phyloP scores from a whole-genome alignment of 2,888 invertebrate species.

The Eupeodes latifasciatus region DNA sequence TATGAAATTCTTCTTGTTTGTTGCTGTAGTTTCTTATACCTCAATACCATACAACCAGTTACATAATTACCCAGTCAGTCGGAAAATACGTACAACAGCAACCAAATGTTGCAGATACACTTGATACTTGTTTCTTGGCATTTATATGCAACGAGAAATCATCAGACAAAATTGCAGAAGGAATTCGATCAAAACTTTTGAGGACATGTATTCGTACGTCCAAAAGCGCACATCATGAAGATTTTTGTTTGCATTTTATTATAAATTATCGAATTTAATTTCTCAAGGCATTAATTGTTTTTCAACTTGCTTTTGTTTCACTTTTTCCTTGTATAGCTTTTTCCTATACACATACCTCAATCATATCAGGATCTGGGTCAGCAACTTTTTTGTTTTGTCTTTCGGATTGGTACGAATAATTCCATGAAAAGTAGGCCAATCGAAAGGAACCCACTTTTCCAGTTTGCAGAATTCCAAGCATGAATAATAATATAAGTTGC shows the following conservation, averaged over 20 bases:
- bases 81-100: background rate
- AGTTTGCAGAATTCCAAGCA: constrained; percentile 34
- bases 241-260: too few species aligned
- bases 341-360: background rate
- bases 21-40: background rate
- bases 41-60: constrained; percentile 30
- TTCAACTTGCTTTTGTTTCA: constrained; percentile 18
- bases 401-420: constrained; percentile 3
- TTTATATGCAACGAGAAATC: background rate
- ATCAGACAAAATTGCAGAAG: background rate
- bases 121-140: constrained; percentile 52
- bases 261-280: background rate
- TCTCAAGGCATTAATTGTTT: constrained; percentile 3
- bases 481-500: background rate
- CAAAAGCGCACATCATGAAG: too few species aligned
- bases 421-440: constrained; percentile 44
- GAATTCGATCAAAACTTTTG: background rate
- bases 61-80: constrained; percentile 29
- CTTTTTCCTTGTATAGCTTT: background rate
- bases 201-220: background rate
- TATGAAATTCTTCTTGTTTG: constrained; percentile 2
- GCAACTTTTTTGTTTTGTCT: constrained; percentile 27
- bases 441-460: constrained; percentile 43
- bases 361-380: constrained; percentile 57
- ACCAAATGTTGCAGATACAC: constrained; percentile 34